Base-by-base conservation (phyloP, 2,797 vertebrate species). In the Myotis pilosus region DNA sequence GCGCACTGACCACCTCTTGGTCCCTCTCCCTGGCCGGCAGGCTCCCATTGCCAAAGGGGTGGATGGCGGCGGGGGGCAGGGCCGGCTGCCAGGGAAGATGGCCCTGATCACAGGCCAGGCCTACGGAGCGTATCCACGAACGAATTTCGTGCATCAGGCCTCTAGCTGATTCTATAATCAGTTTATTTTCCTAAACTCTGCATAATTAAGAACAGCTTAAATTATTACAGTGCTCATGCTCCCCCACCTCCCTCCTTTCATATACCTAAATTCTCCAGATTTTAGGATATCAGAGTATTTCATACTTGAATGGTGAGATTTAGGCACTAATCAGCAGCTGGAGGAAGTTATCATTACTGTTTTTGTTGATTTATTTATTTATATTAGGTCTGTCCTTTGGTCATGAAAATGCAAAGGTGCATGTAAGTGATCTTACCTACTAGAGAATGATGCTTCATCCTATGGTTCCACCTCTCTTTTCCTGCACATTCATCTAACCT, bases 141-240 rank as follows among this genome's bases (percentile, higher is more conserved):
- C 13, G 2, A 47, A 47, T 47, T 47, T 47, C 47, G 4, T 47
- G 47, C 47, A 3, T 47, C 13, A 13, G 47, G 47, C 11, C 47
- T 47, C 47, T 15, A 15, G 47, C 13, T 60, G 33, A 87, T 17
- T 62, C 47, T 92, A 41, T 36, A 68, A 71, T 81, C 55, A 80
- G 11, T 22, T 20, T 23, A 64, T 38, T 89, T 90, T 92, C 47
- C 38, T 72, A 80, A 23, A 28, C 1, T 53, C 60, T 47, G 25
- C 22, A 78, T 38, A 89, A 89, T 38, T 92, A 74, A 82, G 30
- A 92, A 92, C 15, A 72, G 20, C 30, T 78, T 91, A 83, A 92
- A 88, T 92, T 82, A 76, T 16, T 79, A 86, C 19, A 72, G 86
- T 30, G 11, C 23, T 22, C 44, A 83, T 81, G 15, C 20, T 62